Evolutionary conservation across 1,140 invertebrate genomes (phyloP).

Genomic region (Saccostrea cuccullata): DNA sequence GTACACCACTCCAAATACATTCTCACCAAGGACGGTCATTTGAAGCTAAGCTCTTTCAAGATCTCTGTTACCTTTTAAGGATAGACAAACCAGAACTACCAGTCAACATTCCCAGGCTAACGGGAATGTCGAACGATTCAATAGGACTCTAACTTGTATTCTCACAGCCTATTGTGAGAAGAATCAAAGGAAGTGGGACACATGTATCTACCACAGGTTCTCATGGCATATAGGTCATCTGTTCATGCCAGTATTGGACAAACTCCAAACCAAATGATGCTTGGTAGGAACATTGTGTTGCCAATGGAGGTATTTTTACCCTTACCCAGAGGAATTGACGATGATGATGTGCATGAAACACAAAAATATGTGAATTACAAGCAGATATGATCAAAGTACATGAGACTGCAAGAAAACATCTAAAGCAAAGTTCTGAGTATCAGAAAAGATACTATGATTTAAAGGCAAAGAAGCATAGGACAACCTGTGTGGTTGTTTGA

Average conservation of each 20-base stretch:
- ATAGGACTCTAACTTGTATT: too few species aligned
- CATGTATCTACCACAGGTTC: background rate
- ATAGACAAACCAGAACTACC: too few species aligned
- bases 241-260: background rate
- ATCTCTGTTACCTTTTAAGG: too few species aligned
- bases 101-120: too few species aligned
- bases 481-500: slow-evolving; percentile 51
- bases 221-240: slow-evolving; percentile 55
- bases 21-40: too few species aligned
- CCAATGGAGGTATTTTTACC: background rate
- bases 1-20: too few species aligned
- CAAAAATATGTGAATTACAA: slow-evolving; percentile 8
- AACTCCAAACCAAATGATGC: background rate
- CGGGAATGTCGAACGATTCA: too few species aligned
- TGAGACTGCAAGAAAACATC: background rate
- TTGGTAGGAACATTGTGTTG: background rate
- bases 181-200: slow-evolving; percentile 27
- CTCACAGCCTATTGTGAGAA: slow-evolving; percentile 54
- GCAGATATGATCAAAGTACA: background rate
- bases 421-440: slow-evolving; percentile 43
- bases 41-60: too few species aligned
- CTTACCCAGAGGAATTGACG: background rate
- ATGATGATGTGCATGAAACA: background rate
- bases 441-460: slow-evolving; percentile 10
- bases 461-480: slow-evolving; percentile 30